Base-by-base conservation (phyloP, 2,797 vertebrate species). In the Coranthus polyacanthus region DNA sequence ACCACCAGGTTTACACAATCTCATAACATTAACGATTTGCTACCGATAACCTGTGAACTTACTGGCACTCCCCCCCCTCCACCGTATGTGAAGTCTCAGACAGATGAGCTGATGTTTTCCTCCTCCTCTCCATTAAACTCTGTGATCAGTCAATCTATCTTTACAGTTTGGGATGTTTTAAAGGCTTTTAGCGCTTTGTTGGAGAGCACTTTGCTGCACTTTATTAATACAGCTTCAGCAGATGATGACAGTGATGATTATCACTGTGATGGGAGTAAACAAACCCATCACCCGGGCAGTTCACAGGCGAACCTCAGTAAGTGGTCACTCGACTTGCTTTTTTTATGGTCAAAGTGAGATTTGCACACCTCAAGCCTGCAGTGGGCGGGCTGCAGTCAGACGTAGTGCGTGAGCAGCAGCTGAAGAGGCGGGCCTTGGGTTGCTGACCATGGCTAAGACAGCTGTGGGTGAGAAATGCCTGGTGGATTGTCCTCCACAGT, bases 101-200 rank as follows among this genome's bases (percentile, higher is more conserved):
- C 65, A 67, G 71, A 56, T 71, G 68, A 64, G 68, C 55, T 41
- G 15, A 60, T 61, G 59, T 18, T 78, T 60, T 61, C 22, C 18
- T 54, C 37, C 20, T 15, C 24, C 5, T 51, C 39, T 44, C 34
- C 66, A 32, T 77, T 70, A 72, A 69, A 60, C 39, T 4, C 55
- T 6, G 41, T 1, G 44, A 64, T 71, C 36, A 55, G 26, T 56
- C 17, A n/a, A 5, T n/a, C n/a, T n/a, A 26, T 39, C 38, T 54
- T 74, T 62, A 38, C 46, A 6, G 36, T 57, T 60, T 62, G 4
- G 4, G 15, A 51, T 59, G 39, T 54, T 68, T 61, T 15, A 38
- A 15, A 66, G 68, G 73, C 54, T 75, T 79, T 81, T 51, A 74
- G 49, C 46, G 80, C 41, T 41, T 62, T 56, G 45, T 38, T 26